phyloP scores from a whole-genome alignment of 2,888 invertebrate species.

The Dicranocentrus wangi region DNA sequence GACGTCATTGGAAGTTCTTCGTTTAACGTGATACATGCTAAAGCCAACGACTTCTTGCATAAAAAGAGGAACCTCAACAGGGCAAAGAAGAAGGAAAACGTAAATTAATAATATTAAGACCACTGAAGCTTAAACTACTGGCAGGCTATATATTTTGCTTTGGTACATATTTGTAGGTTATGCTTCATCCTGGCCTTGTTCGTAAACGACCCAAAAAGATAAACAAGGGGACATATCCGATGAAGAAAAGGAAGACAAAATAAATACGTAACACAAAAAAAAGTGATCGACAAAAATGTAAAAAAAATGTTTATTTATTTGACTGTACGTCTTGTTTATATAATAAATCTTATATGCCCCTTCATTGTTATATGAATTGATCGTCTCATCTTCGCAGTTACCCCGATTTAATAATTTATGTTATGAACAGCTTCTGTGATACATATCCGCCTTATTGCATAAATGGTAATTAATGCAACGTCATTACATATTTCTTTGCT shows the following conservation, averaged over 20 bases:
- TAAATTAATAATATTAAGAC: slow-evolving; percentile 32
- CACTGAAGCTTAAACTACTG: neutral
- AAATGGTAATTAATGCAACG: no score
- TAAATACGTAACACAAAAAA: no score
- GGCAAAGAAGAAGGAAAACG: slow-evolving; percentile 69
- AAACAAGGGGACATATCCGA: slow-evolving; percentile 25
- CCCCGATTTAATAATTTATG: no score
- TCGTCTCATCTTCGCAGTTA: no score
- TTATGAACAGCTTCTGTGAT: no score
- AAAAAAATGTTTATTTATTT: no score
- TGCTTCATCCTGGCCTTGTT: slow-evolving; percentile 62
- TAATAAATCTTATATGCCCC: no score
- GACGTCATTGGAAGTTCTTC: slow-evolving; percentile 59
- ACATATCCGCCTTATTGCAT: no score
- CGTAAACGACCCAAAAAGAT: slow-evolving; percentile 61
- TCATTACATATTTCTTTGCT: no score
- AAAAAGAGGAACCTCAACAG: slow-evolving; percentile 65
- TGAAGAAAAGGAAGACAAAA: slow-evolving; percentile 45
- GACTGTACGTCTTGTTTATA: no score
- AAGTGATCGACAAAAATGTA: no score
- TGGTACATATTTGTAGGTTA: slow-evolving; percentile 49
- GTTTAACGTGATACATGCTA: slow-evolving; percentile 62
- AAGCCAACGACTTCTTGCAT: slow-evolving; percentile 64
- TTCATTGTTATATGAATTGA: no score
- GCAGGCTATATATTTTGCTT: neutral